Evolutionary conservation across 2,113 vertebrate genomes (phyloP).

Genomic region (Oceanodroma tethys): DNA sequence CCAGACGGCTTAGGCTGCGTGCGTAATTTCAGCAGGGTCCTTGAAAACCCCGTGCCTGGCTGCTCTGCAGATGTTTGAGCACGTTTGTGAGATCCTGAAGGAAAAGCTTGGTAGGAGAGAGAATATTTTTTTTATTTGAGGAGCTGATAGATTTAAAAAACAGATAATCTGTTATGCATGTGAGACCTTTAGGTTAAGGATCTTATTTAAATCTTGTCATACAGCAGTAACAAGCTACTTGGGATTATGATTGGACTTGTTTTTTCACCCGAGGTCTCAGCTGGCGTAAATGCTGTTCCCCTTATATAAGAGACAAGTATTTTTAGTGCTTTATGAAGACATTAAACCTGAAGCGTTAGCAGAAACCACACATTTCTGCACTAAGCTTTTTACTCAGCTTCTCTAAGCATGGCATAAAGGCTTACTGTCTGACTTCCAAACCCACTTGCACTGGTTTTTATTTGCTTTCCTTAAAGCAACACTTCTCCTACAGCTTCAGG

Average conservation of each 20-base stretch:
- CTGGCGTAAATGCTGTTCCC: fast-evolving
- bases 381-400: not conserved
- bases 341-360: not conserved
- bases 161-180: not conserved
- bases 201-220: not conserved
- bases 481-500: not conserved
- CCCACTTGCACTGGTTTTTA: not conserved
- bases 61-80: not conserved
- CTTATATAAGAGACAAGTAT: fast-evolving
- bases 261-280: not conserved
- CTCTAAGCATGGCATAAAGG: not conserved
- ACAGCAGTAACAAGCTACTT: not conserved
- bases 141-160: not conserved
- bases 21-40: not conserved
- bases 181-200: not conserved
- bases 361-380: not conserved
- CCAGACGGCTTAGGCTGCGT: not conserved
- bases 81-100: not conserved
- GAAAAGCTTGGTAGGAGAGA: not conserved
- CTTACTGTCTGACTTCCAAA: not conserved
- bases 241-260: not conserved
- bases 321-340: not conserved
- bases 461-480: not conserved
- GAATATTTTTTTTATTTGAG: not conserved
- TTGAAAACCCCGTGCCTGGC: not conserved